These are phyloP conservation scores for Oligia strigilis DNA, from an alignment of 2,888 invertebrate genomes.

Conservation along the genomic window DNA sequence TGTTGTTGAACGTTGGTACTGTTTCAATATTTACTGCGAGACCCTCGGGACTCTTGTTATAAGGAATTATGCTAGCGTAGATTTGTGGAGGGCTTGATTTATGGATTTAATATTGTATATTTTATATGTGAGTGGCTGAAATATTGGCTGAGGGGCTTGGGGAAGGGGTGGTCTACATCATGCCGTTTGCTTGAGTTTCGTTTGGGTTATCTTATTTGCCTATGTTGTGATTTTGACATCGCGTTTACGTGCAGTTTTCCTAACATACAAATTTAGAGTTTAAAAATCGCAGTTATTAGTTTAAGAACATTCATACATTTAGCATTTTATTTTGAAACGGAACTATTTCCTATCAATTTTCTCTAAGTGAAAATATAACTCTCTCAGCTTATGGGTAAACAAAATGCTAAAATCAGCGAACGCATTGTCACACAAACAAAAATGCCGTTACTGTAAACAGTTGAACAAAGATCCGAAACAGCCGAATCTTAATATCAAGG, in stretches of 20 bases:
- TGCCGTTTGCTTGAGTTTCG: constrained; percentile 1
- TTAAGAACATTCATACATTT: background rate
- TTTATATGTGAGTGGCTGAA: constrained; percentile 47
- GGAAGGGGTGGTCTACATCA: constrained; percentile 12
- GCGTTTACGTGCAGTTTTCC: background rate
- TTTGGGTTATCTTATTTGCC: constrained; percentile 1
- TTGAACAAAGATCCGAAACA: background rate
- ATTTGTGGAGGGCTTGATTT: constrained; percentile 60
- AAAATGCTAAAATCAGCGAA: background rate
- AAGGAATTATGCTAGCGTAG: constrained; percentile 55
- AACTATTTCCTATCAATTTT: background rate
- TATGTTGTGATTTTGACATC: background rate
- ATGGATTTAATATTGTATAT: constrained; percentile 62
- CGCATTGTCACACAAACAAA: background rate
- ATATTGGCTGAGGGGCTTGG: constrained; percentile 32
- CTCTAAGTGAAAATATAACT: background rate
- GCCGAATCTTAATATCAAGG: too few species aligned
- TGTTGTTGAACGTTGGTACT: constrained; percentile 51
- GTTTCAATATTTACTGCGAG: constrained; percentile 65
- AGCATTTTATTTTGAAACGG: background rate
- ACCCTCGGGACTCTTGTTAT: constrained; percentile 48
- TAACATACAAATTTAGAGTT: background rate
- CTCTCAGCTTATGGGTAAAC: too few species aligned
- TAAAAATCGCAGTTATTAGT: background rate
- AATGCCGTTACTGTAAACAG: background rate